Conservation (phyloP, 2,888 invertebrate genomes). For the Drosophila ustulata region DNA sequence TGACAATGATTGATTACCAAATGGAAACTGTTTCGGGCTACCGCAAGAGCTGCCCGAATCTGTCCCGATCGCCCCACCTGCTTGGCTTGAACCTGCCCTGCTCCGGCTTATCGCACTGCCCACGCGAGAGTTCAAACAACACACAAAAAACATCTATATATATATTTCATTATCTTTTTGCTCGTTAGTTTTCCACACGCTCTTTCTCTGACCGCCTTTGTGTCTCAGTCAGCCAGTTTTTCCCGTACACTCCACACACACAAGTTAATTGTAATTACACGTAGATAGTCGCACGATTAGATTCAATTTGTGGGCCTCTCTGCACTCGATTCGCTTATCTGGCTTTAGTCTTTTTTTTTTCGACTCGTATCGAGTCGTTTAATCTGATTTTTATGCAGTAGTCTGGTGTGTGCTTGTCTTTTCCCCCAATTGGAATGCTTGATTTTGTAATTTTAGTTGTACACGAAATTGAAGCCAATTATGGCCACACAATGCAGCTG, state of each 20-base stretch:
- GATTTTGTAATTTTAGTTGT: slow-evolving; percentile 78
- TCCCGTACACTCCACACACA: slow-evolving; percentile 6
- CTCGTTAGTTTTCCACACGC: slow-evolving; percentile 60
- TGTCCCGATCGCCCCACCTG: slow-evolving; percentile 36
- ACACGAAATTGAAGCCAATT: slow-evolving; percentile 72
- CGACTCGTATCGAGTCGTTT: slow-evolving; percentile 37
- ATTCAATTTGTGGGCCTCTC: slow-evolving; percentile 70
- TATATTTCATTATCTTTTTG: slow-evolving; percentile 77
- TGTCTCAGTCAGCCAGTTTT: slow-evolving; percentile 9
- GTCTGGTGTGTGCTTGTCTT: slow-evolving; percentile 18
- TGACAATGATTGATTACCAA: slow-evolving; percentile 83
- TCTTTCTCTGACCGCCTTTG: slow-evolving; percentile 6
- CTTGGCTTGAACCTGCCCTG: slow-evolving; percentile 40
- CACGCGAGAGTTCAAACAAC: slow-evolving; percentile 21
- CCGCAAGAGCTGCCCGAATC: slow-evolving; percentile 53
- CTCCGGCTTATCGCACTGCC: slow-evolving; percentile 34
- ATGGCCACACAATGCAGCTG: slow-evolving; percentile 39
- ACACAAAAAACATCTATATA: neutral
- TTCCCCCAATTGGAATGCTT: slow-evolving; percentile 26
- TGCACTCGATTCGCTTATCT: slow-evolving; percentile 45
- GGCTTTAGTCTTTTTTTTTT: slow-evolving; percentile 38
- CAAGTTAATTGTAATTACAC: slow-evolving; percentile 78
- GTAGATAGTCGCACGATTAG: slow-evolving; percentile 76
- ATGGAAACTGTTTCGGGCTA: slow-evolving; percentile 65
- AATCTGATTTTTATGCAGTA: slow-evolving; percentile 69